Evolutionary conservation across 64 coral and sea anemone species (phyloP), one percentile per base, ranked within the genome.

Genomic region (Montipora capricornis): DNA sequence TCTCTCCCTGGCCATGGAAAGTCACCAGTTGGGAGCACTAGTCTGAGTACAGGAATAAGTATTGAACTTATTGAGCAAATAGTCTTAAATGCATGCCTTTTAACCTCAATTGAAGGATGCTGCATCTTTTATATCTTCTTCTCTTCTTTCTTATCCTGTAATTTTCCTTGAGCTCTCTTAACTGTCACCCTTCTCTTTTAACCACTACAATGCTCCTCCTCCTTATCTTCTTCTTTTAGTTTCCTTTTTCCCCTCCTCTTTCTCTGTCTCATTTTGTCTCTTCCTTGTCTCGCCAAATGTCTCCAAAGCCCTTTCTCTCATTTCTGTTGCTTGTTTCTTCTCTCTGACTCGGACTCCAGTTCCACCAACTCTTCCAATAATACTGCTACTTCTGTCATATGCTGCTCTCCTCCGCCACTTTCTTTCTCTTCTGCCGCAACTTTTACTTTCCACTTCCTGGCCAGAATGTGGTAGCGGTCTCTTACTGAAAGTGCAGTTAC

Each of bases 271-370:
- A 64, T 7, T 64, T 64, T 64, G 60, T 64, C 60, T 64, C 76
- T 79, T 45, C 76, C 58, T 90, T 16, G 75, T 90, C 74, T 68
- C 58, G 2, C 76, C 59, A 79, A 90, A 90, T 60, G 58, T 59
- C 45, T 79, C 88, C 61, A 90, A 45, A 0, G 88, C 76, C 26
- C 77, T 90, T 15, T 90, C 57, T 68, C 76, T 79, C 88, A 90
- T 79, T 55, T 90, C 88, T 47, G 20, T 45, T 78, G 51, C 58
- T 46, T 78, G 20, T 76, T 78, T 77, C 11, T 79, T 79, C 74
- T 90, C 75, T 80, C 5, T 44, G 13, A 12, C 60, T 76, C 79
- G 2, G 6, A 9, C 22, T 29, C 79, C 79, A 81, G 9, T 60
- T 59, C 79, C 19, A 81, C 79, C 79, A 81, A 60, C 79, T 81